Percentiles rank a stretch among this genome's conserved stretches.
Conservation (phyloP, 2,113 vertebrate species). For the Daubentonia madagascariensis region DNA sequence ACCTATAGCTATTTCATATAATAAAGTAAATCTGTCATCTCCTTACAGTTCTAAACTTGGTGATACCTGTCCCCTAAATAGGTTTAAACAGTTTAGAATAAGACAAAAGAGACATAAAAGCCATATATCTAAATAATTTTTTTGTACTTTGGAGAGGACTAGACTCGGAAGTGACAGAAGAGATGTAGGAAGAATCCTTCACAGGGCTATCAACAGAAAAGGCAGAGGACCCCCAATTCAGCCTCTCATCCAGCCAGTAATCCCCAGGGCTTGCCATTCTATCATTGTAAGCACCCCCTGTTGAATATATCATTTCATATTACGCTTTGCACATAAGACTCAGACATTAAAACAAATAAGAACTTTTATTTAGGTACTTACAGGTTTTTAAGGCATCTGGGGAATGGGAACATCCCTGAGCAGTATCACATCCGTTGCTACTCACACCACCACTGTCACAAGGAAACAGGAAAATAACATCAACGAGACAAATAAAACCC, state of each 20-base stretch:
- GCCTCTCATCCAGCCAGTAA: neutral
- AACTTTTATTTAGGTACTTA: constrained; percentile 52
- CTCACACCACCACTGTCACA: neutral
- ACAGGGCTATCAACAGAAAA: neutral
- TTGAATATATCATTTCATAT: neutral
- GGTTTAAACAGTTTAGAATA: neutral
- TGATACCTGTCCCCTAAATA: neutral
- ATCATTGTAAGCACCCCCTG: neutral
- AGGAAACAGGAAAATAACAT: neutral
- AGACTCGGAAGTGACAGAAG: neutral
- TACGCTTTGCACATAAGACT: neutral
- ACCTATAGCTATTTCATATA: neutral
- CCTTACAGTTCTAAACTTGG: neutral
- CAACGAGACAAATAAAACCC: neutral
- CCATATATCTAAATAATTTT: neutral
- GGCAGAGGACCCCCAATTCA: neutral
- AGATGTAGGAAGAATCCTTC: neutral
- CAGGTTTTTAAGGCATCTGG: constrained; percentile 48
- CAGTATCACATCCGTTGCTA: neutral
- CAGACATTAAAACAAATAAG: neutral
- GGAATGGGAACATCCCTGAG: neutral
- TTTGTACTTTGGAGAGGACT: neutral
- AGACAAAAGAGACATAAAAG: neutral
- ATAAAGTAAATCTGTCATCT: neutral
- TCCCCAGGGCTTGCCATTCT: neutral